phyloP scores from a whole-genome alignment of 2,888 invertebrate genomes.

The Nesidiocoris tenuis region DNA sequence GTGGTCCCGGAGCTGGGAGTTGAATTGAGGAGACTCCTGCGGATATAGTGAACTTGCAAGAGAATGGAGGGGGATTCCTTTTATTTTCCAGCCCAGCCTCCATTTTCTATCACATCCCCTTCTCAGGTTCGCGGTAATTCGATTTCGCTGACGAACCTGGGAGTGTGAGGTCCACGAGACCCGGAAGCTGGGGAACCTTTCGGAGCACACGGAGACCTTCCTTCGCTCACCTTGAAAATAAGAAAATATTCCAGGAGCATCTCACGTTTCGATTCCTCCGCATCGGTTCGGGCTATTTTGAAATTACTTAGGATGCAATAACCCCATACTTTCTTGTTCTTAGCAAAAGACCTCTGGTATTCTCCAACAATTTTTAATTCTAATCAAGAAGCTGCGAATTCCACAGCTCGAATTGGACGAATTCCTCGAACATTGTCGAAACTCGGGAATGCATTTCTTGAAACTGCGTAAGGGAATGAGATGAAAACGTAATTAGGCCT shows the following conservation, averaged over 20 bases:
- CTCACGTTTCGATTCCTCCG: no score
- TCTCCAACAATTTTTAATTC: no score
- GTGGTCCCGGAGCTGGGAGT: not conserved
- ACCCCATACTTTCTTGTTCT: no score
- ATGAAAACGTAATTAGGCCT: not conserved
- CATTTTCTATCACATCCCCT: not conserved
- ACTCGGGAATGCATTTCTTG: no score
- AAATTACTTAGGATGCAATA: no score
- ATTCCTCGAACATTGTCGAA: no score
- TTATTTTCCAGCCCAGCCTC: not conserved
- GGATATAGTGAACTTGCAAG: not conserved
- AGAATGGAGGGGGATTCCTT: not conserved
- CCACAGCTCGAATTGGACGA: no score
- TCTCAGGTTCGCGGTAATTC: conserved; percentile 19
- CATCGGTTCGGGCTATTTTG: no score
- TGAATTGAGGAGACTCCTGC: not conserved
- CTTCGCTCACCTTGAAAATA: not conserved
- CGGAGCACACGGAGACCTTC: not conserved
- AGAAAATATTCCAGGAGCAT: no score
- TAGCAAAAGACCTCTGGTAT: no score
- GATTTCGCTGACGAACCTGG: conserved; percentile 28
- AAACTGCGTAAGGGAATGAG: no score
- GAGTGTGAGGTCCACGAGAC: not conserved
- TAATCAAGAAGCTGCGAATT: no score
- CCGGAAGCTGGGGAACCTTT: not conserved